Percentiles rank a stretch among this genome's conserved stretches.
Conservation (phyloP, 2,113 vertebrate genomes). For the Cyphomyrus discorhynchus region DNA sequence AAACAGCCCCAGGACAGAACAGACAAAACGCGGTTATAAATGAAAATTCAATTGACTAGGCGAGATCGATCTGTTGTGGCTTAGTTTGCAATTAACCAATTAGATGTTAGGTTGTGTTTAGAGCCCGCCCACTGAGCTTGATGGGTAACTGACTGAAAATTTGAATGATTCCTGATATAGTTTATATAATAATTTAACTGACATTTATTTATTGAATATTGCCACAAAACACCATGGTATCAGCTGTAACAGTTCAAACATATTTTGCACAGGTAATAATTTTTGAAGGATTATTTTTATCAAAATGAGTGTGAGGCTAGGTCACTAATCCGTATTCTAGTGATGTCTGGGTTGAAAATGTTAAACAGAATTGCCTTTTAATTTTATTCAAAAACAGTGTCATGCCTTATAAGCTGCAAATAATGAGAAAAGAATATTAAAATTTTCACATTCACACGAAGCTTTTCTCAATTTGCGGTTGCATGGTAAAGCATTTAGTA, state of each 20-base stretch:
- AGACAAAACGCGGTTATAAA: not conserved
- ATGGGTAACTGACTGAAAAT: not conserved
- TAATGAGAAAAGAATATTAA: not conserved
- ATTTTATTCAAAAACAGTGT: not conserved
- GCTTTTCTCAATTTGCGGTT: not conserved
- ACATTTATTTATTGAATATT: not conserved
- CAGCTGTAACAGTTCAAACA: not conserved
- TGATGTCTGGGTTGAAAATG: not conserved
- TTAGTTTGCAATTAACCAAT: not conserved
- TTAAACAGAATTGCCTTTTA: not conserved
- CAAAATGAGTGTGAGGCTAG: not conserved
- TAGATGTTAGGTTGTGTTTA: not conserved
- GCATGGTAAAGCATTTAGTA: not conserved
- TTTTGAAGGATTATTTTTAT: not conserved
- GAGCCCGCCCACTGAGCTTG: not conserved
- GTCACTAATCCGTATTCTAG: not conserved
- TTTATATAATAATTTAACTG: not conserved
- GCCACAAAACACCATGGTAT: not conserved
- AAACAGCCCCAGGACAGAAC: not conserved
- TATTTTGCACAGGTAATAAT: not conserved
- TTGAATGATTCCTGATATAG: not conserved
- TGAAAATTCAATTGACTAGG: not conserved
- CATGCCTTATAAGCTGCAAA: not conserved
- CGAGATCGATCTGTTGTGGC: not conserved
- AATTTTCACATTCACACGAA: not conserved